Evolutionary conservation across 2,113 vertebrate species (phyloP).

Genomic region (Antechinus flavipes): DNA sequence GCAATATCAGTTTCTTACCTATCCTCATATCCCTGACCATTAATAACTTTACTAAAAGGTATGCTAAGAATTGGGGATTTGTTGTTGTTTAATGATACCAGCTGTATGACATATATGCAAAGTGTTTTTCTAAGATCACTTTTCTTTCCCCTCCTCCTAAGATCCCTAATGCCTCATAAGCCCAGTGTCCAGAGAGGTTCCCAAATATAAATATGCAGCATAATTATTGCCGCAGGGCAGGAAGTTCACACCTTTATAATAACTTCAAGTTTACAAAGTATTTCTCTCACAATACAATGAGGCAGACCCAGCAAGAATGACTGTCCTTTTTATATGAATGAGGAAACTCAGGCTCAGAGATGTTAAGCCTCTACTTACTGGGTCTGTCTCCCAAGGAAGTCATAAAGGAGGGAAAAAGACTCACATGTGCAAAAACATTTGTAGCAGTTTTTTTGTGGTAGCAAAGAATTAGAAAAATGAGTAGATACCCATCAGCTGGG

Average conservation of each 20-base stretch:
- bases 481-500: too few species aligned
- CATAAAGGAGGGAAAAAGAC: too few species aligned
- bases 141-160: not conserved
- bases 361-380: not conserved
- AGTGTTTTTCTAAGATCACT: not conserved
- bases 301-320: not conserved
- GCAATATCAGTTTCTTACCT: not conserved
- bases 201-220: not conserved
- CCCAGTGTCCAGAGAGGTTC: not conserved
- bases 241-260: not conserved
- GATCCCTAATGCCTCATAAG: not conserved
- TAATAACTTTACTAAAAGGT: not conserved
- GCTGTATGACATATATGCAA: not conserved
- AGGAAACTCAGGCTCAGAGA: not conserved
- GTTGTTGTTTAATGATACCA: not conserved
- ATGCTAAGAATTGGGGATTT: not conserved
- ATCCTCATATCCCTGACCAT: not conserved
- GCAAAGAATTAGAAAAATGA: too few species aligned
- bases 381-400: too few species aligned
- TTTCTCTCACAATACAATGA: not conserved
- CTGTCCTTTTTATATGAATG: not conserved
- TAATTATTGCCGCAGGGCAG: not conserved
- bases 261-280: not conserved
- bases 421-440: too few species aligned
- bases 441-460: too few species aligned